Evolutionary conservation across 2,797 vertebrate species (phyloP).

Genomic region (Coluber constrictor): DNA sequence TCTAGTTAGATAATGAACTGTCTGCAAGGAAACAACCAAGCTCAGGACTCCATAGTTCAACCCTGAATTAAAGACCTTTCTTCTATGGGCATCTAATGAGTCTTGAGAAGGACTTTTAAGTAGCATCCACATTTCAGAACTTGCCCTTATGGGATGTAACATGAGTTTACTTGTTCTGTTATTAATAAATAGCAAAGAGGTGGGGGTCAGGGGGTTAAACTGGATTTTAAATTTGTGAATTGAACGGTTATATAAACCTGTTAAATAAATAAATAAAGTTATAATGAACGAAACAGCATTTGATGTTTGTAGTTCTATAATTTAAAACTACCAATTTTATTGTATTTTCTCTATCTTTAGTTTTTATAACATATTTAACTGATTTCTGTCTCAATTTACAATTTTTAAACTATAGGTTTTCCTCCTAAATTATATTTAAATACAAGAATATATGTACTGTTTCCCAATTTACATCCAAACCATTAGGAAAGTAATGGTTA

Average conservation of each 20-base stretch:
- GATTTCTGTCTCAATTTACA: not conserved
- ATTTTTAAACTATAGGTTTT: not conserved
- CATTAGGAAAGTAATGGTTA: not conserved
- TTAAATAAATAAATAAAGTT: not conserved
- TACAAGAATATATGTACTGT: not conserved
- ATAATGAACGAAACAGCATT: not conserved
- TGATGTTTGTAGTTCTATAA: not conserved
- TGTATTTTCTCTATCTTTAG: not conserved
- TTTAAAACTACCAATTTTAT: not conserved
- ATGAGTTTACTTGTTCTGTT: not conserved
- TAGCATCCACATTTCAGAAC: not conserved
- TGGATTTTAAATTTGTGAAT: not conserved
- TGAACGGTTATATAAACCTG: not conserved
- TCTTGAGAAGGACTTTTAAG: not conserved
- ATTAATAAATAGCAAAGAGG: not conserved
- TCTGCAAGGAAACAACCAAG: not conserved
- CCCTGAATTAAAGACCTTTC: not conserved
- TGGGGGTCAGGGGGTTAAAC: not conserved
- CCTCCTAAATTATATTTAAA: not conserved
- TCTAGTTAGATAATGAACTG: not conserved
- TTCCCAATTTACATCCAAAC: not conserved
- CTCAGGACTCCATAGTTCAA: not conserved
- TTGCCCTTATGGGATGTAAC: not conserved
- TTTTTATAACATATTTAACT: not conserved
- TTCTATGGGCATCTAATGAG: not conserved